Conservation (phyloP, 2,797 vertebrate genomes). For the Cossypha dichroa region DNA sequence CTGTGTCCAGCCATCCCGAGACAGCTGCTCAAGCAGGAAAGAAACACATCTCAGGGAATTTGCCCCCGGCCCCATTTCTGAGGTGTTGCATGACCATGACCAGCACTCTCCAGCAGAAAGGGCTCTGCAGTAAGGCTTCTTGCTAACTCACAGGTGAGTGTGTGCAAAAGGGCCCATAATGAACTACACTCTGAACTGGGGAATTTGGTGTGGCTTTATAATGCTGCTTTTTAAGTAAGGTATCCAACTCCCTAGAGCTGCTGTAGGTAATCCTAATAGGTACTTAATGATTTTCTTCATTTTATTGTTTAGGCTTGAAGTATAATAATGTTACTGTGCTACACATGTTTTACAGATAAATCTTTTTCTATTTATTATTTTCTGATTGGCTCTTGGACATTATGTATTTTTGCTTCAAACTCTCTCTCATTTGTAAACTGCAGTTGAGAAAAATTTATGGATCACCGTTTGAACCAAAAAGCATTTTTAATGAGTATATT, state of each 20-base stretch:
- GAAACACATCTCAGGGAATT: slow-evolving; percentile 18
- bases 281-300: not conserved
- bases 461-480: slow-evolving; percentile 36
- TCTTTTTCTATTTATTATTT: slow-evolving; percentile 21
- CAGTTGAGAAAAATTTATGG: slow-evolving; percentile 41
- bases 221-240: not conserved
- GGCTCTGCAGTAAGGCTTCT: not conserved
- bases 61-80: not conserved
- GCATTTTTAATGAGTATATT: slow-evolving; percentile 40
- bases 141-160: not conserved
- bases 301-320: slow-evolving; percentile 3
- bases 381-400: slow-evolving; percentile 18
- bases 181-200: not conserved
- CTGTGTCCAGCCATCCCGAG: not conserved
- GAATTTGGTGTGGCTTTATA: not conserved
- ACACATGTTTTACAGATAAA: not conserved
- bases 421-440: slow-evolving; percentile 13
- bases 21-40: not conserved
- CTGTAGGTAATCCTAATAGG: not conserved
- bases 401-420: slow-evolving; percentile 24
- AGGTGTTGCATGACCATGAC: not conserved
- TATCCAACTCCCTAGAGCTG: not conserved
- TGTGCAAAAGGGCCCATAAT: not conserved
- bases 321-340: not conserved
- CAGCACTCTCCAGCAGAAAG: not conserved